Percentiles rank a stretch among this genome's conserved stretches.
phyloP scores from a whole-genome alignment of 2,797 vertebrate genomes.

The Myioborus miniatus region DNA sequence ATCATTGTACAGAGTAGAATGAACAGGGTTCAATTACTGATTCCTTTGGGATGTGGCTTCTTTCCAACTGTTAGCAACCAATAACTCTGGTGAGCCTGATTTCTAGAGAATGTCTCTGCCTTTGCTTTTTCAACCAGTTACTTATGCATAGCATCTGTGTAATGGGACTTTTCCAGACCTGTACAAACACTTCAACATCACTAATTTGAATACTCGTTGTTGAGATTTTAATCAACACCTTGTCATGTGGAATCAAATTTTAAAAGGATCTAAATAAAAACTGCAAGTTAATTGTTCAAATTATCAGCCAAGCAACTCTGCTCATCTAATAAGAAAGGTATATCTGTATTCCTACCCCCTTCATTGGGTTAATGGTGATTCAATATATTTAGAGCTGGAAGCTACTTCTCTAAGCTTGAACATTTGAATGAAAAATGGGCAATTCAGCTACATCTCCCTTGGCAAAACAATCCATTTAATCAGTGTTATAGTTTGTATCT shows the following conservation, averaged over 20 bases:
- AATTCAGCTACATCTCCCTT: conserved; percentile 73
- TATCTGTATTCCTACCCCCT: conserved; percentile 60
- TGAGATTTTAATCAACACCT: conserved; percentile 9
- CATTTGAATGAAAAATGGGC: conserved; percentile 84
- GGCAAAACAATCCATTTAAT: conserved; percentile 83
- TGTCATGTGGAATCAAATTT: conserved; percentile 58
- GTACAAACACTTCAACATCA: not conserved
- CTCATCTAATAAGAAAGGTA: conserved; percentile 73
- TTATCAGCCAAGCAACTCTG: conserved; percentile 69
- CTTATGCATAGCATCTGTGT: not conserved
- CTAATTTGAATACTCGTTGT: not conserved
- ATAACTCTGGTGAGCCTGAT: not conserved
- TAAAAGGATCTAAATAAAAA: conserved; percentile 68
- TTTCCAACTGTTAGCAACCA: not conserved
- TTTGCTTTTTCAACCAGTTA: not conserved
- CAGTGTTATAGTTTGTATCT: conserved; percentile 90
- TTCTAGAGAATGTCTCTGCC: not conserved
- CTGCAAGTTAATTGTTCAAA: conserved; percentile 69
- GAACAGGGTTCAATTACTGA: not conserved
- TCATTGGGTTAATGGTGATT: conserved; percentile 79
- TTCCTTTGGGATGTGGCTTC: not conserved
- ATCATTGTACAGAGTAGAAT: not conserved
- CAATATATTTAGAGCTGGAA: conserved; percentile 81
- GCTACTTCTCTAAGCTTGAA: conserved; percentile 72
- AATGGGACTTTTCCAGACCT: not conserved